Percentiles rank a stretch among this genome's conserved stretches.
phyloP scores from a whole-genome alignment of 1,140 invertebrate genomes.

The Apis mellifera region DNA sequence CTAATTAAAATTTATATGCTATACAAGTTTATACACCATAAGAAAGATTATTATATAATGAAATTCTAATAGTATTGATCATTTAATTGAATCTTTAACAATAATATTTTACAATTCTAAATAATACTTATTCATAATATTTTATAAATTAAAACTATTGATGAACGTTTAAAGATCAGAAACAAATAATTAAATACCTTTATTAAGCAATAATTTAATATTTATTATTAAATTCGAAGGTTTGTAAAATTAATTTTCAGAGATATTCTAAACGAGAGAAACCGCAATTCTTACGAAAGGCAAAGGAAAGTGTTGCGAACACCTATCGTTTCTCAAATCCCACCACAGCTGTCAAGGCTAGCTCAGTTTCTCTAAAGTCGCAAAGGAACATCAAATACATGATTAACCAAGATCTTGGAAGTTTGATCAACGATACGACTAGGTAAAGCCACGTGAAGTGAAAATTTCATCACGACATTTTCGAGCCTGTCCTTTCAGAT shows the following conservation, averaged over 20 bases:
- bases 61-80: not conserved
- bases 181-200: too few relatives aligned
- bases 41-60: conserved; percentile 10
- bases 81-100: not conserved
- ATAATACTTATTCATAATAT: too few relatives aligned
- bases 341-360: not conserved
- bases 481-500: conserved; percentile 53
- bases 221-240: not conserved
- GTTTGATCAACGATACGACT: not conserved
- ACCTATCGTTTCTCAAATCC: not conserved
- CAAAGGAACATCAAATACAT: not conserved
- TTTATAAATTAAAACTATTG: too few relatives aligned
- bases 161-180: too few relatives aligned
- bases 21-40: not conserved
- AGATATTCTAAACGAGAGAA: not conserved
- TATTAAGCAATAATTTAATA: too few relatives aligned
- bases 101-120: too few relatives aligned
- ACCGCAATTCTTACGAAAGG: not conserved
- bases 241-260: not conserved
- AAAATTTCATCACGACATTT: conserved; percentile 55
- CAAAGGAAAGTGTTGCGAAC: not conserved
- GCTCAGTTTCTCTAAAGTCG: not conserved
- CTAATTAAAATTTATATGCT: not conserved
- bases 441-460: conserved; percentile 52
- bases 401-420: not conserved